A percentile compares a stretch with the other conserved stretches of the same genome.
Conservation (phyloP, 2,888 invertebrate genomes). For the Altica lythri region DNA sequence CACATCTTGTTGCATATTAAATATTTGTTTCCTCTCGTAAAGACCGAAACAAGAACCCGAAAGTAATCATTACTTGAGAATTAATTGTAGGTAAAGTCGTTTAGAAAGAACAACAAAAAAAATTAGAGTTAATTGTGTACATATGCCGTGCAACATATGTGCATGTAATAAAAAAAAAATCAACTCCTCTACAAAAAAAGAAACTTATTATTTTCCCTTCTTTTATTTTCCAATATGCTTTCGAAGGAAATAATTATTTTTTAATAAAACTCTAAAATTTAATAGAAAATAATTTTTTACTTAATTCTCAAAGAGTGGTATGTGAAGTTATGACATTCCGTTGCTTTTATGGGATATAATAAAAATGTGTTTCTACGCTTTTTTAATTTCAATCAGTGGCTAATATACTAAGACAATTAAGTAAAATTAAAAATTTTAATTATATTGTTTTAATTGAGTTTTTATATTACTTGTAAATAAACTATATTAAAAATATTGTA, state of each 20-base stretch:
- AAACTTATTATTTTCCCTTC: neutral
- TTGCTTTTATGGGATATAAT: neutral
- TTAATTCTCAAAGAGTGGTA: slow-evolving; percentile 9
- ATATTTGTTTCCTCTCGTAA: slow-evolving; percentile 14
- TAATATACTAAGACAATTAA: too few relatives aligned
- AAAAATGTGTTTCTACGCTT: too few relatives aligned
- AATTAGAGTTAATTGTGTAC: slow-evolving; percentile 38
- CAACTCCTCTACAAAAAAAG: slow-evolving; percentile 9
- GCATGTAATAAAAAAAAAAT: slow-evolving; percentile 40
- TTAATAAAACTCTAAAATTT: slow-evolving; percentile 14
- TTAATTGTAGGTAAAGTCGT: slow-evolving; percentile 37
- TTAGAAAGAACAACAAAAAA: slow-evolving; percentile 37
- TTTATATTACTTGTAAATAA: too few relatives aligned
- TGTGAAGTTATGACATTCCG: neutral
- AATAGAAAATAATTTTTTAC: slow-evolving; percentile 15
- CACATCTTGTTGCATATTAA: slow-evolving; percentile 7
- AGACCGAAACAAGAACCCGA: slow-evolving; percentile 18
- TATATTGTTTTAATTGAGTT: too few relatives aligned
- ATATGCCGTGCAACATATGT: slow-evolving; percentile 50
- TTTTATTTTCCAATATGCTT: slow-evolving; percentile 11
- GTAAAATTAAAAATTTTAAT: too few relatives aligned
- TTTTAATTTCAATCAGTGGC: too few relatives aligned
- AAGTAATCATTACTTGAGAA: slow-evolving; percentile 32
- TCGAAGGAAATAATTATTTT: slow-evolving; percentile 15
- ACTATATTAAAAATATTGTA: too few relatives aligned